A percentile compares a stretch with the other conserved stretches of the same genome.
Evolutionary conservation across 2,113 vertebrate species (phyloP).

Genomic region (Elaphurus davidianus): DNA sequence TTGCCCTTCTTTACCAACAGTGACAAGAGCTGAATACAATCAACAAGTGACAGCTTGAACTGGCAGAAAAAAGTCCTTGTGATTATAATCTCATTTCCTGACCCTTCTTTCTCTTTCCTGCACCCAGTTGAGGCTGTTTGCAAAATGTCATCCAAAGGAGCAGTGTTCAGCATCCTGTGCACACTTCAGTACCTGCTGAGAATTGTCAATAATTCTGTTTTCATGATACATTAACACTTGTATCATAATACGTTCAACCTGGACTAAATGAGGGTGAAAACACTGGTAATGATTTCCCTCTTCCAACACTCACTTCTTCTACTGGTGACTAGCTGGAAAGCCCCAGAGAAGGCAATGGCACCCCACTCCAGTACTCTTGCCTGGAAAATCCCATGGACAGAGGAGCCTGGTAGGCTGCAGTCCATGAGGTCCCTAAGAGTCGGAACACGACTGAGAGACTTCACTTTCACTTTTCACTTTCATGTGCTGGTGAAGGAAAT

Average conservation of each 20-base stretch:
- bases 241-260: conserved; percentile 62
- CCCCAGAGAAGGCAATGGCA: not conserved
- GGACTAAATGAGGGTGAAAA: conserved; percentile 61
- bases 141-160: not conserved
- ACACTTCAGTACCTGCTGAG: not conserved
- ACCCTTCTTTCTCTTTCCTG: not conserved
- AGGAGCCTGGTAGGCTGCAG: too few species aligned
- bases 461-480: too few species aligned
- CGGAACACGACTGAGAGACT: too few species aligned
- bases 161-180: not conserved
- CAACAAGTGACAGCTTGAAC: not conserved
- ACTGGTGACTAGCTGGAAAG: conserved; percentile 51
- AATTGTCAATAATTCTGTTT: conserved; percentile 44
- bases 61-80: conserved; percentile 19
- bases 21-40: conserved; percentile 19
- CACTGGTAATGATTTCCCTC: conserved; percentile 55
- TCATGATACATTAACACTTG: conserved; percentile 51
- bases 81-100: conserved; percentile 40
- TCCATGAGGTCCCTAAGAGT: too few species aligned
- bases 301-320: not conserved
- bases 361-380: too few species aligned
- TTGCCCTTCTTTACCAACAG: not conserved
- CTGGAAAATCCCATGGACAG: too few species aligned
- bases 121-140: not conserved
- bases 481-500: too few species aligned